Evolutionary conservation across 2,113 vertebrate genomes (phyloP), one percentile per base, ranked within the genome.

Genomic region (Proterorhinus semilunaris): DNA sequence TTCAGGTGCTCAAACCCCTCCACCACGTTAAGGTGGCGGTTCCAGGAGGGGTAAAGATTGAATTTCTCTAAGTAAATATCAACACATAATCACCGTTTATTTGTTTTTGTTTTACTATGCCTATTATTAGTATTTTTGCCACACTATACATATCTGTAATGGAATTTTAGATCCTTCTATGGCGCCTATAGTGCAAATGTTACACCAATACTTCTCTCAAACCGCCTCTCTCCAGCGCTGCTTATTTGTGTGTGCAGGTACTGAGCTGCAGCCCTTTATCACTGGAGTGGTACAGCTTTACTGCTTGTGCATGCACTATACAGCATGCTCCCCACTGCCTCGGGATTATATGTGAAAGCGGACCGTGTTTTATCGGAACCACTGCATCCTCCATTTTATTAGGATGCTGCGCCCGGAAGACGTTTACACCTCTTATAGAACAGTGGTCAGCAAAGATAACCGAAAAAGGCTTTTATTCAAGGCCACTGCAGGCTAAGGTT

Each of bases 371-470:
- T 86, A 83, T 90, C 67, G 5, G 69, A 77, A 65, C 36, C 54
- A 71, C 73, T 68, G 74, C 71, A 82, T 88, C 75, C 72, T 73
- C 58, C 42, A 45, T 79, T 83, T 79, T 76, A 85, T 90, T 80
- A 78, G 65, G 82, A 87, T 85, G 73, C 79, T 78, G 75, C 80
- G 70, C 65, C 65, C 74, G 78, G 76, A 46, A 76, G 80, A 69
- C 57, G 77, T 71, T 84, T 78, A 80, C 75, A 77, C 79, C 78
- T 82, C 76, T 78, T 79, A 69, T 79, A 67, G 75, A 83, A 78
- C 58, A 68, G 72, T 66, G 76, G 85, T 84, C 78, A 78, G 82
- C 68, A 66, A 65, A 67, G 79, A 80, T 86, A 83, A 86, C 51
- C 48, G 71, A 55, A 50, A 43, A 64, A 46, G 10, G 64, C 47